Evolutionary conservation across 2,113 vertebrate species (phyloP).

Genomic region (Bufo gargarizans): DNA sequence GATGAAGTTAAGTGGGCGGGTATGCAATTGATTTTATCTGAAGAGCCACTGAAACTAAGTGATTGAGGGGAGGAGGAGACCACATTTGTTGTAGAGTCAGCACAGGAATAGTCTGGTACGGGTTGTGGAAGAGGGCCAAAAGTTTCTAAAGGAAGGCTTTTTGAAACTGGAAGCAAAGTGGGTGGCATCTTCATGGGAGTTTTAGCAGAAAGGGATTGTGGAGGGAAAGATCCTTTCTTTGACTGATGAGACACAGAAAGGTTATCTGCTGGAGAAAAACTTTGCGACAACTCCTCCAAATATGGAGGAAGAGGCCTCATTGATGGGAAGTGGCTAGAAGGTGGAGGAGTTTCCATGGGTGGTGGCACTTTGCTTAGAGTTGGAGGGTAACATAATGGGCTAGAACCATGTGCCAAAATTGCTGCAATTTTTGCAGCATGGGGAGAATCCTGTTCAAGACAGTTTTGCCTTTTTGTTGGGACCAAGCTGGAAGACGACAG

Average conservation of each 20-base stretch:
- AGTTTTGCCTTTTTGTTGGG: neutral
- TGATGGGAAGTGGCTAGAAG: neutral
- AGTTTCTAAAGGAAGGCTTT: neutral
- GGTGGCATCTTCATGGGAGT: neutral
- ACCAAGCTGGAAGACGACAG: neutral
- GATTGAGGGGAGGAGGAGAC: neutral
- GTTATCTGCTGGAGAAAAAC: neutral
- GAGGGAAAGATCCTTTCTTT: neutral
- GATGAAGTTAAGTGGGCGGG: neutral
- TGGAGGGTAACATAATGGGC: neutral
- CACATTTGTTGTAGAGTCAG: neutral
- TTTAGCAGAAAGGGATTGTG: neutral
- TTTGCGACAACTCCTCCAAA: conserved; percentile 9
- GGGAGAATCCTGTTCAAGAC: conserved; percentile 1
- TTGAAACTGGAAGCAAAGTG: neutral
- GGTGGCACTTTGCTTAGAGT: neutral
- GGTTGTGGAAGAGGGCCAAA: neutral
- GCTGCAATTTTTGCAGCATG: conserved; percentile 2
- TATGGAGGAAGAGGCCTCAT: neutral
- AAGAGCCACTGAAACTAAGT: too few species aligned
- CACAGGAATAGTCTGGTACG: neutral
- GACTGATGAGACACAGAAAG: neutral
- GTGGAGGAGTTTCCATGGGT: neutral
- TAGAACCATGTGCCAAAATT: neutral
- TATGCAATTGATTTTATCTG: neutral